Evolutionary conservation across 2,888 invertebrate species (phyloP).

Genomic region (Drosophila macrospina): DNA sequence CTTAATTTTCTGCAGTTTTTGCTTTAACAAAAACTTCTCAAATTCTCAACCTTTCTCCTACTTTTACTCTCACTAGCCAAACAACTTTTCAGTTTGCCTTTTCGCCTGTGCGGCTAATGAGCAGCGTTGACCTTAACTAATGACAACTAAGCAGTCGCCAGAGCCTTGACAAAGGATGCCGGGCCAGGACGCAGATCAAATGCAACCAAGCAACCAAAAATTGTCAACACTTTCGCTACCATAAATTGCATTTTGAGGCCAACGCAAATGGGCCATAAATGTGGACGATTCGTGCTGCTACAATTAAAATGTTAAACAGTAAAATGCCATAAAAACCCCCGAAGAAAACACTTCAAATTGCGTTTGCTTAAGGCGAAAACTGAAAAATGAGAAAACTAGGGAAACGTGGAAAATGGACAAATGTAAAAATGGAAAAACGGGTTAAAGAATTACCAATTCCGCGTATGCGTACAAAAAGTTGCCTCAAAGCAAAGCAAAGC

Average conservation of each 20-base stretch:
- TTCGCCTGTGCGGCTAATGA: constrained; percentile 67
- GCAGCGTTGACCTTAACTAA: constrained; percentile 77
- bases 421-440: constrained; percentile 44
- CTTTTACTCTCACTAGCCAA: constrained; percentile 12
- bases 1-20: no score
- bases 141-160: constrained; percentile 55
- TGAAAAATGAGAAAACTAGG: no score
- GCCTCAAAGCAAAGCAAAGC: constrained; percentile 64
- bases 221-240: constrained; percentile 64
- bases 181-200: no score
- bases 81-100: constrained; percentile 50
- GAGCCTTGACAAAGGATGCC: constrained; percentile 26
- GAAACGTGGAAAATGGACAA: constrained; percentile 30
- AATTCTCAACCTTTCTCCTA: no score
- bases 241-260: constrained; percentile 6
- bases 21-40: no score
- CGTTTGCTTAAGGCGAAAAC: constrained; percentile 42
- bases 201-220: constrained; percentile 28
- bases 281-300: constrained; percentile 46
- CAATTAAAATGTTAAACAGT: constrained; percentile 82
- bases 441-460: constrained; percentile 38
- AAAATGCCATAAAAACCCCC: constrained; percentile 54
- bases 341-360: constrained; percentile 34
- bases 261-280: constrained; percentile 34
- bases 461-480: constrained; percentile 65